A percentile compares a stretch with the other conserved stretches of the same genome.
phyloP scores from a whole-genome alignment of 35 echinoderm and acorn worm genomes.

The Apostichopus californicus region DNA sequence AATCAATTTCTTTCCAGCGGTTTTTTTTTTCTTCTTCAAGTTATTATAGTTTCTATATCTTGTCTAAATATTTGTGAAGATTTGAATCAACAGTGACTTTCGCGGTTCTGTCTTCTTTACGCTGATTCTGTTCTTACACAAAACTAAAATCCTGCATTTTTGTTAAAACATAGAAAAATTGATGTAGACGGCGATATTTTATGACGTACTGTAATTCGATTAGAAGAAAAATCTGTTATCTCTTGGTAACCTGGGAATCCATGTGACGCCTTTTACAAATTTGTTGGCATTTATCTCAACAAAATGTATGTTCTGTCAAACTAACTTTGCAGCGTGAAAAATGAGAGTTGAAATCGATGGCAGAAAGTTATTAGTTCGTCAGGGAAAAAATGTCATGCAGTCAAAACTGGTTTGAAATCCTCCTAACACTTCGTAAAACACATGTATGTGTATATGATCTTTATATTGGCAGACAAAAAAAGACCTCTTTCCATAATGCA shows the following conservation, averaged over 20 bases:
- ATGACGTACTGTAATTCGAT: slow-evolving; percentile 1
- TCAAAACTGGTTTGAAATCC: too few species aligned
- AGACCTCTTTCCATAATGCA: too few species aligned
- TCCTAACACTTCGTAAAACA: too few species aligned
- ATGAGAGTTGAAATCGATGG: background rate
- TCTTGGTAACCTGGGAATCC: background rate
- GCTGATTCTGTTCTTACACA: too few species aligned
- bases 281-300: slow-evolving; percentile 4
- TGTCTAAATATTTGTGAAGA: background rate
- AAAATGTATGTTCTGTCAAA: background rate
- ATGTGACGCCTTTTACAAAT: background rate
- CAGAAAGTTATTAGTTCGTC: too few species aligned
- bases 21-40: background rate
- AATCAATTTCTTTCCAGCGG: background rate
- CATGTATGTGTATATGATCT: too few species aligned
- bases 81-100: background rate
- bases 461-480: too few species aligned
- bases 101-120: background rate
- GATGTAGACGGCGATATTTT: background rate
- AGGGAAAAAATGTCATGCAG: too few species aligned
- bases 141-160: background rate
- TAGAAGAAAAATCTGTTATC: background rate
- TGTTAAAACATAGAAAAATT: background rate
- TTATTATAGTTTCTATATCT: background rate
- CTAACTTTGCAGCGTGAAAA: background rate